Conservation (phyloP, 2,888 invertebrate species). For the Clostera curtula region DNA sequence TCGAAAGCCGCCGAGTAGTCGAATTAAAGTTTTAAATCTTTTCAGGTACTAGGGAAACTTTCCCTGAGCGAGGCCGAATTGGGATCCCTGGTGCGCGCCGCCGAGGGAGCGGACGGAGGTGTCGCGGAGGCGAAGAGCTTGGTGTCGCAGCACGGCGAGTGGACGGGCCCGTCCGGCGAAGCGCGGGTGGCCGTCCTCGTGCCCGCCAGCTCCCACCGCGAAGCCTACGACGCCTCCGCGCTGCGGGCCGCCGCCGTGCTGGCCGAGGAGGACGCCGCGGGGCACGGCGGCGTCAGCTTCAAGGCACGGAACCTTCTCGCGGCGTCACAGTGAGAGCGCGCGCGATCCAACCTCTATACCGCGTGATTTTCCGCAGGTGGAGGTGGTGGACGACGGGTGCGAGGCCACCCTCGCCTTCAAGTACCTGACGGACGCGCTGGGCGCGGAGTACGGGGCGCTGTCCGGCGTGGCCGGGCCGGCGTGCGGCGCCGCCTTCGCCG, state of each 20-base stretch:
- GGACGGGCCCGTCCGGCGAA: slow-evolving; percentile 25
- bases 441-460: slow-evolving; percentile 45
- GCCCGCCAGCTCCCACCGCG: slow-evolving; percentile 24
- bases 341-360: too few relatives aligned
- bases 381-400: slow-evolving; percentile 47
- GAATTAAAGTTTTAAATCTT: too few relatives aligned
- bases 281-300: slow-evolving; percentile 20
- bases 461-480: slow-evolving; percentile 53
- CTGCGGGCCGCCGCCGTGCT: slow-evolving; percentile 44
- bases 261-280: slow-evolving; percentile 36
- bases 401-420: slow-evolving; percentile 44
- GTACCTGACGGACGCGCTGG: slow-evolving; percentile 46
- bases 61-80: slow-evolving; percentile 28
- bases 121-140: slow-evolving; percentile 25
- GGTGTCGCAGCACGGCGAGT: slow-evolving; percentile 17
- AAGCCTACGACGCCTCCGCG: slow-evolving; percentile 31
- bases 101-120: slow-evolving; percentile 23
- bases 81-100: slow-evolving; percentile 23
- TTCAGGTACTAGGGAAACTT: slow-evolving; percentile 37
- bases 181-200: slow-evolving; percentile 34
- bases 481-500: slow-evolving; percentile 50
- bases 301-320: too few relatives aligned
- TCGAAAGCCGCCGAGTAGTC: too few relatives aligned
- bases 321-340: too few relatives aligned
- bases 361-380: too few relatives aligned